A percentile compares a stretch with the other conserved stretches of the same genome.
Evolutionary conservation across 2,797 vertebrate species (phyloP).

Genomic region (Crax fasciolata): DNA sequence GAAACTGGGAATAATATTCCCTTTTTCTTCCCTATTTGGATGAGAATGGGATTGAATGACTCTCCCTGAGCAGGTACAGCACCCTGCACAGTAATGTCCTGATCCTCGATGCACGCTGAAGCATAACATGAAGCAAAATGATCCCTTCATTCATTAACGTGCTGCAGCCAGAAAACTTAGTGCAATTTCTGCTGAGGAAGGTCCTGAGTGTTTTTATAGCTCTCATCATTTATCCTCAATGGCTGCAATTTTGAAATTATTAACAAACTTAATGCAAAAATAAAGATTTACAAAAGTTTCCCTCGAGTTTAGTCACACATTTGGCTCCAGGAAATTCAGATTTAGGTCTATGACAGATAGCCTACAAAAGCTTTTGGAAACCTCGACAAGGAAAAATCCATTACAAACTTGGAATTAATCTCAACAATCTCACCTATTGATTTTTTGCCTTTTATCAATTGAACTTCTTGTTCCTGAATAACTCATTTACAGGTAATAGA

Average conservation of each 20-base stretch:
- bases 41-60: background rate
- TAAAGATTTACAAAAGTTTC: background rate
- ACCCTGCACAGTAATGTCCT: background rate
- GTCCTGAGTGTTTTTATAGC: background rate
- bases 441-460: constrained; percentile 60
- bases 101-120: background rate
- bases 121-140: background rate
- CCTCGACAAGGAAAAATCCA: background rate
- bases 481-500: constrained; percentile 66
- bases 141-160: background rate
- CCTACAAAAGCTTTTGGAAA: background rate
- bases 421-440: constrained; percentile 58
- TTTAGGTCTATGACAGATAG: background rate
- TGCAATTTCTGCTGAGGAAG: background rate
- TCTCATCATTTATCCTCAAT: background rate
- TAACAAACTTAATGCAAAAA: background rate
- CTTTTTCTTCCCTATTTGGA: background rate
- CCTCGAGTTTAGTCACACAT: background rate
- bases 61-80: background rate
- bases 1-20: background rate
- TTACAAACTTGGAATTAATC: constrained; percentile 37
- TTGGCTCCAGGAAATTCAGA: background rate
- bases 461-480: constrained; percentile 58
- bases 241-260: background rate
- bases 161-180: background rate